Evolutionary conservation across 2,888 invertebrate species (phyloP).

Genomic region (Oscheius sp.): DNA sequence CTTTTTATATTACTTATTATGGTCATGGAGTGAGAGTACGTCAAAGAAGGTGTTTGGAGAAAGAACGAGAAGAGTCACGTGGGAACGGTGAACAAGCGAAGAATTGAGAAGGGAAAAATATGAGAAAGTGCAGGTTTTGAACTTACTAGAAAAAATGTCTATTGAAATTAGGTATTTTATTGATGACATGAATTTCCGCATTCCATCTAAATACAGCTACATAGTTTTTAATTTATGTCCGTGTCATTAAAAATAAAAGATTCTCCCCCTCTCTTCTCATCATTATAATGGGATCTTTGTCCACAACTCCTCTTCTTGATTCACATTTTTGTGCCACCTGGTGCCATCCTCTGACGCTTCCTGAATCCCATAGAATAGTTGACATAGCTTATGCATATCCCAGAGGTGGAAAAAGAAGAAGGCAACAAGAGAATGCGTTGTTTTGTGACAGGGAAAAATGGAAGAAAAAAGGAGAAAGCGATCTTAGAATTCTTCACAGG

Average conservation of each 20-base stretch:
- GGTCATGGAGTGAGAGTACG: background rate
- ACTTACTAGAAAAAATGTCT: no score
- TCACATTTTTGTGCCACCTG: background rate
- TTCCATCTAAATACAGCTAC: no score
- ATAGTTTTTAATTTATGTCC: no score
- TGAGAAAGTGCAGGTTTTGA: no score
- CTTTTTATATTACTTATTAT: background rate
- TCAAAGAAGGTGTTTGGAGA: background rate
- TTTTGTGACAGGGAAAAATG: conserved; percentile 3
- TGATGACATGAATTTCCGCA: no score
- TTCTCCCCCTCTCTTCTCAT: no score
- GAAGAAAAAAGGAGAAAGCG: conserved; percentile 9
- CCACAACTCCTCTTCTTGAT: background rate
- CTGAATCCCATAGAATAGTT: background rate
- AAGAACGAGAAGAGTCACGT: background rate
- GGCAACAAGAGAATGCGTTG: background rate
- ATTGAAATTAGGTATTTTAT: no score
- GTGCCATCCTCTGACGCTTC: background rate
- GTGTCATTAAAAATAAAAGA: no score
- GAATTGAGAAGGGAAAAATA: no score
- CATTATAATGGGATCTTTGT: no score
- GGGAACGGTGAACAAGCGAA: no score
- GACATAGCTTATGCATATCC: conserved; percentile 13
- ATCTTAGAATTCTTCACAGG: conserved; percentile 47
- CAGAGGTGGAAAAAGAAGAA: background rate